phyloP scores from a whole-genome alignment of 2,888 invertebrate genomes.

The Pterobdella sp. region DNA sequence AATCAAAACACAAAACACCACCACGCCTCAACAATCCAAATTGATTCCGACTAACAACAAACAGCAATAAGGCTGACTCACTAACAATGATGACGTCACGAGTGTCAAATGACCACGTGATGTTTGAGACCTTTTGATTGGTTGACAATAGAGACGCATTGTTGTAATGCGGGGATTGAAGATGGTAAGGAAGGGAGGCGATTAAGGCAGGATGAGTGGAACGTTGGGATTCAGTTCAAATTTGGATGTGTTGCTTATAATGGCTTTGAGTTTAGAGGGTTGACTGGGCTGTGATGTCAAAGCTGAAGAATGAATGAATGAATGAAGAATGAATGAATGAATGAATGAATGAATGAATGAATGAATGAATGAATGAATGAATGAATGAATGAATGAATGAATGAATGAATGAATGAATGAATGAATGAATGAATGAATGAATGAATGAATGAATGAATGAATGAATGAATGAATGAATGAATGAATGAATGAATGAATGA shows the following conservation, averaged over 20 bases:
- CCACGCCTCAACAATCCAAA: no score
- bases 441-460: neutral
- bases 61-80: neutral
- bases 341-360: neutral
- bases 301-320: neutral
- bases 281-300: neutral
- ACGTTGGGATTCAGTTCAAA: neutral
- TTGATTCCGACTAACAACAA: no score
- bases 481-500: neutral
- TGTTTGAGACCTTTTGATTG: neutral
- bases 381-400: neutral
- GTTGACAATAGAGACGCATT: neutral
- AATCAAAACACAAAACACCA: no score
- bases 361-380: conserved; percentile 9
- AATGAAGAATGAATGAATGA: neutral
- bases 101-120: neutral
- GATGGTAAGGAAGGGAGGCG: neutral
- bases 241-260: neutral
- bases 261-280: no score
- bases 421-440: conserved; percentile 11
- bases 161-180: neutral
- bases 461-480: neutral
- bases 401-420: neutral
- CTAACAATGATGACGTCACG: neutral
- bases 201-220: neutral